A percentile compares a stretch with the other conserved stretches of the same genome.
These are phyloP conservation scores for Lagocephalus sceleratus DNA, from an alignment of 2,797 vertebrate genomes.

Conservation along the genomic window DNA sequence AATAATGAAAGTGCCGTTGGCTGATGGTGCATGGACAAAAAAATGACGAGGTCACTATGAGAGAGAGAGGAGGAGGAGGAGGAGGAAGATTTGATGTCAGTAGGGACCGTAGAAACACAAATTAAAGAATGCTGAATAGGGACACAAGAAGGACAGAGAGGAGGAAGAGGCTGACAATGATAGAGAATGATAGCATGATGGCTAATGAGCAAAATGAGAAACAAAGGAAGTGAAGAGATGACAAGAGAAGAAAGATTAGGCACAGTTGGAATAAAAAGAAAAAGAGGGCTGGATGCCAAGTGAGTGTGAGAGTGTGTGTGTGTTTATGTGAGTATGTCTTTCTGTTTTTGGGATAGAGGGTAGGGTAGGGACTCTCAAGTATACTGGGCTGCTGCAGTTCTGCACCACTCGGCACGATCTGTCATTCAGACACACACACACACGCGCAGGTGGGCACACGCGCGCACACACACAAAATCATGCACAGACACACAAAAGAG, in stretches of 20 bases:
- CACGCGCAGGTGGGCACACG: not conserved
- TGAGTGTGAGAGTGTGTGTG: conserved; percentile 11
- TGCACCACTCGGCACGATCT: conserved; percentile 24
- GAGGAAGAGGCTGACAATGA: not conserved
- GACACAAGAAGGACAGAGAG: conserved; percentile 3
- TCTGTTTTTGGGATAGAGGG: not conserved
- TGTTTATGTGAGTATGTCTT: conserved; percentile 8
- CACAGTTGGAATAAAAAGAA: not conserved
- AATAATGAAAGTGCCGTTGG: conserved; percentile 46
- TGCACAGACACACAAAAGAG: not conserved
- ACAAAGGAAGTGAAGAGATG: conserved; percentile 13
- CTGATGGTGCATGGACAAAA: conserved; percentile 23
- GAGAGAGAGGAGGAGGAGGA: not conserved
- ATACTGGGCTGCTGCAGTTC: conserved; percentile 40
- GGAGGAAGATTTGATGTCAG: not conserved
- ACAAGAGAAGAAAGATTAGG: conserved; percentile 13
- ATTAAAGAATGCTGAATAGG: not conserved
- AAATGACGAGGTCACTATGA: not conserved
- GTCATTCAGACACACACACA: conserved; percentile 4
- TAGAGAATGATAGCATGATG: conserved; percentile 7
- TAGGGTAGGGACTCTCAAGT: conserved; percentile 38
- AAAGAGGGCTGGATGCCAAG: not conserved
- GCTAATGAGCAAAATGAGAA: conserved; percentile 1
- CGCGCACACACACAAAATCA: not conserved
- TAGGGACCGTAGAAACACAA: not conserved